These are phyloP conservation scores for Delichon dasypus DNA, from an alignment of 2,797 vertebrate genomes.

Conservation along the genomic window DNA sequence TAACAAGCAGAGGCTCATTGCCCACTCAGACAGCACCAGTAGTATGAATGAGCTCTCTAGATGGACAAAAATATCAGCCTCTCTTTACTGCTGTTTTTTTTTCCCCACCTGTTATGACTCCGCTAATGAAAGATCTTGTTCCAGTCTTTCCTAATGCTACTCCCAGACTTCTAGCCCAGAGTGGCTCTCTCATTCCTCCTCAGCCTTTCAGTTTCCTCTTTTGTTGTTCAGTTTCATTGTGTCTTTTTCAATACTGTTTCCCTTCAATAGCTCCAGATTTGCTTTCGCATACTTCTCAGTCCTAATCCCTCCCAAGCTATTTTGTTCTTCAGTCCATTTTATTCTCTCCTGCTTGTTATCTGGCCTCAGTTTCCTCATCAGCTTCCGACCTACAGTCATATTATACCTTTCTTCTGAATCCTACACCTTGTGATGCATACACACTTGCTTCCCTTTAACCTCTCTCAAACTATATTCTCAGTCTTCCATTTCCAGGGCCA, in stretches of 20 bases:
- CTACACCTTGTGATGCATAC: neutral
- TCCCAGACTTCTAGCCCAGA: neutral
- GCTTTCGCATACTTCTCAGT: neutral
- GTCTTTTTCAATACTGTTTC: neutral
- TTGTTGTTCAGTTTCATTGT: neutral
- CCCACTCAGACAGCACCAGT: neutral
- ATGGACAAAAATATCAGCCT: neutral
- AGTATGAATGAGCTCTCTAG: neutral
- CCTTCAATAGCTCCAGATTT: neutral
- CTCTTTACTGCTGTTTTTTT: neutral
- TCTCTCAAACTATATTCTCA: neutral
- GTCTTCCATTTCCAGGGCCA: neutral
- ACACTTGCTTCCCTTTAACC: neutral
- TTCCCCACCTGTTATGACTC: neutral
- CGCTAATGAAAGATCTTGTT: neutral
- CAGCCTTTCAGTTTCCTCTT: neutral
- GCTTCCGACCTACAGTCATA: fast-evolving
- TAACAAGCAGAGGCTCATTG: neutral
- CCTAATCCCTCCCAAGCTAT: fast-evolving
- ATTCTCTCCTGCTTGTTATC: neutral
- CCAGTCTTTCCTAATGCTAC: neutral
- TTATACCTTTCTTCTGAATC: neutral
- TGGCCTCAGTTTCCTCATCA: neutral
- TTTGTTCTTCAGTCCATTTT: neutral
- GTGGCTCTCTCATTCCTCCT: neutral